Evolutionary conservation across 2,113 vertebrate genomes (phyloP).

Genomic region (Stomatorhinus ivindoensis): DNA sequence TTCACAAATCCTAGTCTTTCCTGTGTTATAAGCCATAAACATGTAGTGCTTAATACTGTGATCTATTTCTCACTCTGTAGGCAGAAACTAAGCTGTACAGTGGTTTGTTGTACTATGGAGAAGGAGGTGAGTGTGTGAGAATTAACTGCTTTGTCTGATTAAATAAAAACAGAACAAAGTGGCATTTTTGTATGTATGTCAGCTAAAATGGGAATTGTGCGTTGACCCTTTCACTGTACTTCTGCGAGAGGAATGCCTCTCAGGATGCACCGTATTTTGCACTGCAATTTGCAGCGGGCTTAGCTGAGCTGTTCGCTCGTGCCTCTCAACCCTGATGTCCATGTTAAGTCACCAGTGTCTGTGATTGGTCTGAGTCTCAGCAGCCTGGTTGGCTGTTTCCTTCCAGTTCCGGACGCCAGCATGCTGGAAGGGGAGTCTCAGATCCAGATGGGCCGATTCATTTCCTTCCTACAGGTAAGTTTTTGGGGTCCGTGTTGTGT

Average conservation of each 20-base stretch:
- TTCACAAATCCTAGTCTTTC: not conserved
- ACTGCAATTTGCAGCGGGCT: not conserved
- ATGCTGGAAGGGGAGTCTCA: constrained; percentile 89
- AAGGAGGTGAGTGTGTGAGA: constrained; percentile 75
- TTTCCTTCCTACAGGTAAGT: constrained; percentile 92
- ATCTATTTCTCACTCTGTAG: constrained; percentile 54
- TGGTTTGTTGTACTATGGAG: constrained; percentile 93
- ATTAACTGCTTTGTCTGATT: not conserved
- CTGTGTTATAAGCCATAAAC: not conserved
- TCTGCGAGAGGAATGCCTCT: not conserved
- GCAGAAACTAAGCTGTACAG: constrained; percentile 97
- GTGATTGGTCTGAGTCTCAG: not conserved
- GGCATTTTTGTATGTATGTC: not conserved
- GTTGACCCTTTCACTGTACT: not conserved
- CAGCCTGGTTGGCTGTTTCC: constrained; percentile 24
- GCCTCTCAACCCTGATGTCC: not conserved
- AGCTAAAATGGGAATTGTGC: not conserved
- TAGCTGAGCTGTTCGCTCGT: not conserved
- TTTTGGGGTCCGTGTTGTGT: not conserved
- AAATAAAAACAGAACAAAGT: not conserved
- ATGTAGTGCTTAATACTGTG: not conserved
- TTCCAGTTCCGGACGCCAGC: constrained; percentile 78
- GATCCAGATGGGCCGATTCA: constrained; percentile 95
- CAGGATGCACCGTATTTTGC: not conserved
- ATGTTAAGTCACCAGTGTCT: not conserved